phyloP scores from a whole-genome alignment of 1,140 invertebrate genomes.

The Coptotermes formosanus region DNA sequence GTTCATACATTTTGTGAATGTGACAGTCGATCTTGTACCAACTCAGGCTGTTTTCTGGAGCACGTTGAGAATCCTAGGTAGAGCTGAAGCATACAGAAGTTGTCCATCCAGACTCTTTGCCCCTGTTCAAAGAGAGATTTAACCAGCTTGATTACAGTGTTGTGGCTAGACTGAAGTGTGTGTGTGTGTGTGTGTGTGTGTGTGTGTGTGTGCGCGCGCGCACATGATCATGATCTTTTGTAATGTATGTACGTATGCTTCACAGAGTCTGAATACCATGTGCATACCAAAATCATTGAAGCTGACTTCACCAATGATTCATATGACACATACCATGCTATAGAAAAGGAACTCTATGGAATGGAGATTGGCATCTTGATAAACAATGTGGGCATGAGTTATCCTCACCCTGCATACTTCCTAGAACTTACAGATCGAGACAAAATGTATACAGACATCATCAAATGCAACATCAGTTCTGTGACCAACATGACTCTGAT shows the following conservation, averaged over 20 bases:
- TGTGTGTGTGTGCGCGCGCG: too few species aligned
- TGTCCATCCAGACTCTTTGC: too few species aligned
- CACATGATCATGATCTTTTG: not conserved
- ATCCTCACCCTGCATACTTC: slow-evolving; percentile 84
- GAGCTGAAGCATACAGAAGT: too few species aligned
- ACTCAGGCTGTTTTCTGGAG: too few species aligned
- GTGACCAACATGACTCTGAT: slow-evolving; percentile 66
- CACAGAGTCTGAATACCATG: slow-evolving; percentile 67
- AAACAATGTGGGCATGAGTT: slow-evolving; percentile 95
- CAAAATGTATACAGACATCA: slow-evolving; percentile 48
- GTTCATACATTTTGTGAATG: too few species aligned
- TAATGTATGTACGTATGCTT: not conserved
- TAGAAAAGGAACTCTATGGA: slow-evolving; percentile 70
- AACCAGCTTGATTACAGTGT: too few species aligned
- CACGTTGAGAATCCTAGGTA: too few species aligned
- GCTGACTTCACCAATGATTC: slow-evolving; percentile 75
- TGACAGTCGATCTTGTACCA: too few species aligned
- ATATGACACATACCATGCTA: slow-evolving; percentile 71
- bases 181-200: too few species aligned
- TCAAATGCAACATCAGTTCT: slow-evolving; percentile 61
- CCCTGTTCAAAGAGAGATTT: too few species aligned
- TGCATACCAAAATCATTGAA: slow-evolving; percentile 78
- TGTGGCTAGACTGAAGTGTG: too few species aligned
- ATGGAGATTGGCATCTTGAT: slow-evolving; percentile 89
- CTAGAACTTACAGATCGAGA: slow-evolving; percentile 61